Evolutionary conservation across 2,113 vertebrate genomes (phyloP), one percentile per base, ranked within the genome.

Genomic region (Tachycineta bicolor): DNA sequence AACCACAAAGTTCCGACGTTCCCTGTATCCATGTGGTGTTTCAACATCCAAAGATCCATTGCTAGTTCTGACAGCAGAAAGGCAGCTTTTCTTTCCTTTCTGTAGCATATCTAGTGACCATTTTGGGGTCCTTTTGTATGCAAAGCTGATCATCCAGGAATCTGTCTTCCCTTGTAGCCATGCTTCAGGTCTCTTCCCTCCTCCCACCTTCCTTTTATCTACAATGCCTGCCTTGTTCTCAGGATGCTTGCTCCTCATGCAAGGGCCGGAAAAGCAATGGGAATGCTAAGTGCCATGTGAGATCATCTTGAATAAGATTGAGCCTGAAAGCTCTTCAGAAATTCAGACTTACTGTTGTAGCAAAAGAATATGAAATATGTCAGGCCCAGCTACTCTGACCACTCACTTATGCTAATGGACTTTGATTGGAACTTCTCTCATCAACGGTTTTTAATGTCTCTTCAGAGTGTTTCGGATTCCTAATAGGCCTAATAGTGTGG

Each of bases 281-380:
- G 80, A 89, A 93, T 79, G 63, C 85, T 97, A 92, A 96, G 49
- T 87, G 64, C 50, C 69, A 70, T 55, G 34, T 94, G 86, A 96
- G 56, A 96, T 90, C 52, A 94, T 91, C 60, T 53, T 73, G 23
- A 93, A 17, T 55, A 88, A 90, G 93, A 96, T 29, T 33, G 90
- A 93, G 91, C 89, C 74, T 89, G 74, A 95, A 93, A 90, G 94
- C 82, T 92, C 87, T 84, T 88, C 86, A 75, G 80, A 97, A 94
- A 69, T 81, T 75, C 60, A 74, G 41, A 73, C 55, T 94, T 62
- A 68, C 73, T 78, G 58, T 89, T 68, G 24, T 18, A 97, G 37
- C 78, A 81, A 93, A 77, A 91, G 15, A 87, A 82, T 78, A 90
- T 55, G 31, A 96, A 96, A 78, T n/a, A 56, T 70, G 33, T 92